phyloP scores from a whole-genome alignment of 2,797 vertebrate species.

The Eleutherodactylus coqui region DNA sequence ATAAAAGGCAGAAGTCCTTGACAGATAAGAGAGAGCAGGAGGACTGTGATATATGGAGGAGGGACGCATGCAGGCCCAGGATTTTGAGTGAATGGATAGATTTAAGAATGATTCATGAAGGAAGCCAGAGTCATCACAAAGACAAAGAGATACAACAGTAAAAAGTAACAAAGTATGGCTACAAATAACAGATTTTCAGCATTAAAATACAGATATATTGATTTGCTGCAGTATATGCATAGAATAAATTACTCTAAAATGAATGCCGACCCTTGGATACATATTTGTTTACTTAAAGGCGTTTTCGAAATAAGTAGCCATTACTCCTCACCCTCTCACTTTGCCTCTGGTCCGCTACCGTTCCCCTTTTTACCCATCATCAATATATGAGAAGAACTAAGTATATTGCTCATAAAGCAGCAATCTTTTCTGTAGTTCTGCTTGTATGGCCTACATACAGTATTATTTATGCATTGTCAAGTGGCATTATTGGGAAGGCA shows the following conservation, averaged over 20 bases:
- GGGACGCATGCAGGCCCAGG: background rate
- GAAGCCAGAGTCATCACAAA: background rate
- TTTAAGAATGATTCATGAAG: background rate
- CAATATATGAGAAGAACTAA: too few relatives aligned
- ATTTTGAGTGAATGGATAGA: background rate
- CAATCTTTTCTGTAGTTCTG: background rate
- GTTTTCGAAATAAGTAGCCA: too few relatives aligned
- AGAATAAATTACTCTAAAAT: background rate
- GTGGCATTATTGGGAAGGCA: background rate
- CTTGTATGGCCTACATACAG: background rate
- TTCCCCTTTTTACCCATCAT: too few relatives aligned
- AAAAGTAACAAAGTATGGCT: background rate
- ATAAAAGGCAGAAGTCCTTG: background rate
- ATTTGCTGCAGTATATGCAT: background rate
- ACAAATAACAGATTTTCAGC: too few relatives aligned
- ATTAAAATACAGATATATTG: background rate
- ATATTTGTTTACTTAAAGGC: too few relatives aligned
- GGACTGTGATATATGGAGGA: background rate
- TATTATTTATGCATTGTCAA: background rate
- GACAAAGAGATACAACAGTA: background rate
- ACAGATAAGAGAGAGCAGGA: background rate
- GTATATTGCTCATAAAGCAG: too few relatives aligned
- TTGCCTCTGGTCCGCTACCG: too few relatives aligned
- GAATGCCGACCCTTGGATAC: background rate
- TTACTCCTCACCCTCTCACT: too few relatives aligned